Conservation (phyloP, 2,797 vertebrate species). For the Rhinoraja longicauda region DNA sequence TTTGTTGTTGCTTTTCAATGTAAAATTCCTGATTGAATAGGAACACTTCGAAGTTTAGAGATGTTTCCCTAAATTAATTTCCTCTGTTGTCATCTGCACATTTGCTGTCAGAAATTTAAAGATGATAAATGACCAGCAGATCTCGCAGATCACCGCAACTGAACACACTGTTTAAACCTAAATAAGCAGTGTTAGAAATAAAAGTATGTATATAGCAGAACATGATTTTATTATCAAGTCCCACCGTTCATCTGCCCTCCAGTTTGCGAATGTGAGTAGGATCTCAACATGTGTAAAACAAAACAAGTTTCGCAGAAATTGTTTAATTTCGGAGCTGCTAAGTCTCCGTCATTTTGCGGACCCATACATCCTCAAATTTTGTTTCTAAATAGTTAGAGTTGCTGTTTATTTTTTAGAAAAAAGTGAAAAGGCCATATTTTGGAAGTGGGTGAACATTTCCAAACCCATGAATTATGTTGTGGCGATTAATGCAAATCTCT, state of each 20-base stretch:
- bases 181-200: neutral
- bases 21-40: neutral
- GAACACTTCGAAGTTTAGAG: neutral
- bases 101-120: neutral
- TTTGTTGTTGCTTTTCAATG: neutral
- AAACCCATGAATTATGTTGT: neutral
- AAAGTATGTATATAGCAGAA: neutral
- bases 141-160: neutral
- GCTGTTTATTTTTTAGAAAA: neutral
- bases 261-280: neutral
- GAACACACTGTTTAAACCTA: neutral
- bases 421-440: neutral
- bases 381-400: neutral
- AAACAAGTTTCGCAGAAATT: neutral
- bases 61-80: conserved; percentile 14
- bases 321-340: neutral
- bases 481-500: neutral
- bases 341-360: neutral
- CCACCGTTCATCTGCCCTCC: neutral
- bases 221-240: neutral
- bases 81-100: neutral
- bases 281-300: neutral
- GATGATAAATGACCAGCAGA: neutral
- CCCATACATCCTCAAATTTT: neutral
- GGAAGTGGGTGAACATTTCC: neutral